Percentiles rank a stretch among this genome's conserved stretches.
These are phyloP conservation scores for Doris montereyensis DNA, from an alignment of 2,888 invertebrate species.

Conservation along the genomic window DNA sequence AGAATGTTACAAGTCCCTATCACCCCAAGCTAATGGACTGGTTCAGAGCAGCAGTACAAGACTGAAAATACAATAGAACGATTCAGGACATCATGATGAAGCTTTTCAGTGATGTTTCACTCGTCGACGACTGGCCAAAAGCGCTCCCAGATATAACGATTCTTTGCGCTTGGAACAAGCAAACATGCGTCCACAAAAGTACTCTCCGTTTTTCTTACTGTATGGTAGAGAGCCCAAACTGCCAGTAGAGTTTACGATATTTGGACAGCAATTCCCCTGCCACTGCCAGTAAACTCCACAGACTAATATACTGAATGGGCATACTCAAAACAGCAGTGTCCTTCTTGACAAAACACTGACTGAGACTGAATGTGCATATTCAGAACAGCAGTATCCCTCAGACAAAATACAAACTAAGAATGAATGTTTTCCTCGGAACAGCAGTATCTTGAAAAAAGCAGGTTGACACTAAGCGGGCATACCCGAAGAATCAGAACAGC, in stretches of 20 bases:
- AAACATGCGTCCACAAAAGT: constrained; percentile 21
- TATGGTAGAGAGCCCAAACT: constrained; percentile 26
- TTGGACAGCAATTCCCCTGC: constrained; percentile 7
- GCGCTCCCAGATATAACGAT: constrained; percentile 21
- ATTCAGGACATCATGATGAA: constrained; percentile 18
- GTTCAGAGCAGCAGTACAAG: constrained; percentile 23
- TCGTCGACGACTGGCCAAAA: constrained; percentile 7
- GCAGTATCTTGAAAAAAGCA: too few species aligned
- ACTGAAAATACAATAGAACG: too few species aligned
- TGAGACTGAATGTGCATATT: constrained; percentile 6
- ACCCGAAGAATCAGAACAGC: too few species aligned
- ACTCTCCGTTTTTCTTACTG: constrained; percentile 26
- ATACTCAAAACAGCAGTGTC: constrained; percentile 12
- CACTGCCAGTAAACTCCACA: too few species aligned
- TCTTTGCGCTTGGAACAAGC: constrained; percentile 28
- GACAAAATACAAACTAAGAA: too few species aligned
- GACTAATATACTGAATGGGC: background rate
- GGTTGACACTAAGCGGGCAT: too few species aligned
- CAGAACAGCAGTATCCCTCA: too few species aligned
- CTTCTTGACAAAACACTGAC: background rate
- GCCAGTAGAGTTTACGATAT: constrained; percentile 11
- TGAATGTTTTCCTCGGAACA: too few species aligned
- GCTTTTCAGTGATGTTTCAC: constrained; percentile 6
- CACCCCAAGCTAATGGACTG: constrained; percentile 28
- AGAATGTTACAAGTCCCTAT: constrained; percentile 27